phyloP scores from a whole-genome alignment of 2,888 invertebrate species.

The Lasioglossum figueresi region DNA sequence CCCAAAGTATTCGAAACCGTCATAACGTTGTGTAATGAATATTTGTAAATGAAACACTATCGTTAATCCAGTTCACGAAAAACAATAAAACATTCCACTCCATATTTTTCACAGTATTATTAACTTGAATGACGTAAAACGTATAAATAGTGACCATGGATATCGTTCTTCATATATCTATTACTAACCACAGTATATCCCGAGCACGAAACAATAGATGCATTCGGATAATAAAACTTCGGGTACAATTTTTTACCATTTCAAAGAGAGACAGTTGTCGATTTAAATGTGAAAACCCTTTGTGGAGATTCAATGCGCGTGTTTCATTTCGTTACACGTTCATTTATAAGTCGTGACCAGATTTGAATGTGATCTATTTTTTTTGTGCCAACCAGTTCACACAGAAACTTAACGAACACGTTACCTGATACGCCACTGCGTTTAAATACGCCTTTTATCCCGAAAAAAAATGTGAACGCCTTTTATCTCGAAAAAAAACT shows the following conservation, averaged over 20 bases:
- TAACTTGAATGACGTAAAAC: not conserved
- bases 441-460: not conserved
- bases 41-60: too few relatives aligned
- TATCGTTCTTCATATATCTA: not conserved
- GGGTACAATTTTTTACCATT: not conserved
- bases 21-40: too few relatives aligned
- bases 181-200: not conserved
- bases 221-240: not conserved
- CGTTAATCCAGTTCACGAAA: too few relatives aligned
- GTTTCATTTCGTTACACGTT: slow-evolving; percentile 1
- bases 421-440: not conserved
- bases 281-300: not conserved
- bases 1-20: not conserved
- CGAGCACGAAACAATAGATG: not conserved
- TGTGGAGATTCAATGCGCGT: slow-evolving; percentile 7
- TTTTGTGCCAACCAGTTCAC: not conserved
- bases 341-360: not conserved
- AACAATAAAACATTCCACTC: not conserved
- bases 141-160: not conserved
- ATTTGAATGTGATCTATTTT: not conserved
- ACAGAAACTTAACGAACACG: not conserved
- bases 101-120: not conserved
- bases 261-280: not conserved
- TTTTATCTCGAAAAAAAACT: not conserved
- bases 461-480: not conserved